Evolutionary conservation across 2,888 invertebrate species (phyloP), one percentile per base, ranked within the genome.

Genomic region (Pinctada fucata): DNA sequence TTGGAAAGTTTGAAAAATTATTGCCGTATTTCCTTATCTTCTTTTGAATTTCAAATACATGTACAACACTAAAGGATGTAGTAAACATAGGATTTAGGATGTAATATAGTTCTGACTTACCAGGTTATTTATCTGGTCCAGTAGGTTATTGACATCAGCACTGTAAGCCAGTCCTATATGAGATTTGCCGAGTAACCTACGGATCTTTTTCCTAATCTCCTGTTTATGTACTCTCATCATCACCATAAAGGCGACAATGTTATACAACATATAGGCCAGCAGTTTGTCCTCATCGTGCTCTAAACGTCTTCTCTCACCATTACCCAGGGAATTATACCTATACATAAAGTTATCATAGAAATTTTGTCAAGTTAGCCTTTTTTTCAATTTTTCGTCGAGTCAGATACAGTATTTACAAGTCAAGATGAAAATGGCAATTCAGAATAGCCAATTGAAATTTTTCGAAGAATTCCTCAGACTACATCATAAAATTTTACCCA

Each of bases 251-350:
- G 97, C 98, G 0, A 98, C 97, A 84, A 99, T 93, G 94, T 99
- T 99, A 92, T 99, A 99, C 65, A 99, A 93, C 93, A 99, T 96
- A 1, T 98, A 98, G 2, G 99, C 97, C 73, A 99, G 93, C 63
- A 99, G 93, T 78, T 98, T 95, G 93, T 99, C 99, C 92, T 99
- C 99, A 91, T 99, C 99, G 88, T 99, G 97, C 90, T 99, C 99
- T 66, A 99, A 94, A 3, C 99, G 95, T 93, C 99, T 99, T 76
- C 92, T 91, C 82, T 94, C 94, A 1, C 89, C 84, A 50, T 97
- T 97, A 90, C 97, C 97, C 78, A 99, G 93, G 76, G 96, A 95
- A 91, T 97, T 97, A 93, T 99, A 99, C 86, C 95, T 95, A 85
- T 1, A 84, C 79, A 68, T 31, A 31, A 31, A 58, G 6, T 45